phyloP scores from a whole-genome alignment of 64 coral and sea anemone species.

The Montipora sp. region DNA sequence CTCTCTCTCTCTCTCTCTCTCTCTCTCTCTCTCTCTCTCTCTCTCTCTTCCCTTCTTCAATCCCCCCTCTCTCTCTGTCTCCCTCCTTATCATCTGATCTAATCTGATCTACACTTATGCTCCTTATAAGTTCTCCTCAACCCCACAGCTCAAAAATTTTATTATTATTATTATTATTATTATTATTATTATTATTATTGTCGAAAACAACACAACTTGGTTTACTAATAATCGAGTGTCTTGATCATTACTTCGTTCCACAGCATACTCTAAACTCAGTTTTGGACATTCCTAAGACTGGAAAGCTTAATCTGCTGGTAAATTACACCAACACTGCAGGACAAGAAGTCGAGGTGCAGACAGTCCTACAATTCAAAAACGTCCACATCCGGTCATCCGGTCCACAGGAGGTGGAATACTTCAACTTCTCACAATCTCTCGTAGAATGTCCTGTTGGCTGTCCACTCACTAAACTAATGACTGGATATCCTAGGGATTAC shows the following conservation, averaged over 20 bases:
- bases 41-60: too few species aligned
- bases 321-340: not conserved
- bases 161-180: too few species aligned
- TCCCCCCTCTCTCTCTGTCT: too few species aligned
- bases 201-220: too few species aligned
- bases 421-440: not conserved
- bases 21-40: too few species aligned
- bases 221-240: too few species aligned
- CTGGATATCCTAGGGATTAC: not conserved
- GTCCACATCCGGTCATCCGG: not conserved
- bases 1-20: too few species aligned
- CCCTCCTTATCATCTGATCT: too few species aligned
- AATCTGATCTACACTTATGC: too few species aligned
- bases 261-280: constrained; percentile 34
- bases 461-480: not conserved
- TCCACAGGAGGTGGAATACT: not conserved
- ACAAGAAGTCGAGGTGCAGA: not conserved
- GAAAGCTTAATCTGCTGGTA: constrained; percentile 51
- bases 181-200: too few species aligned
- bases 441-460: not conserved
- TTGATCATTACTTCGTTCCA: not conserved
- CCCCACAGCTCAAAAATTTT: too few species aligned
- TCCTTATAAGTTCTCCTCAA: too few species aligned
- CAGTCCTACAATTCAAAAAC: constrained; percentile 10
- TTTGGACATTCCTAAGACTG: constrained; percentile 62